Base-by-base conservation (phyloP, 1,140 invertebrate genomes). In the Drosophila pandora region DNA sequence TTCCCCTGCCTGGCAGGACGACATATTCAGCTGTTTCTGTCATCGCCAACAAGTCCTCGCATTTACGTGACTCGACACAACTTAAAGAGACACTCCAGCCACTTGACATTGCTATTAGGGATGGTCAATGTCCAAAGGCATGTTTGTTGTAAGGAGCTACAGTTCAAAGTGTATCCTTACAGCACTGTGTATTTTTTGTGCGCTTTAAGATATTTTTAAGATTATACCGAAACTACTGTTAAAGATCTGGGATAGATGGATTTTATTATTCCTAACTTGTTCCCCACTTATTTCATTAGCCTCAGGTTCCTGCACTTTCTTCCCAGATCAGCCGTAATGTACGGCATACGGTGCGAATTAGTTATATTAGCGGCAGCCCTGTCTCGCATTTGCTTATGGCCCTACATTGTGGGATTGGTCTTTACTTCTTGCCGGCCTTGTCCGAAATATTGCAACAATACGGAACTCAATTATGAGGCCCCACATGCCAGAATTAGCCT, bases 291-390 rank as follows among this genome's bases (percentile, higher is more conserved):
- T 12, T 37, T 37, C 34, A 28, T 12, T 37, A 37, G 10, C 10
- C 12, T 12, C 34, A 37, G 12, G 34, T 3, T 37, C 10, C 32
- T 21, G 10, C 39, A 28, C 2, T 22, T n/a, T 17, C 34, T 41
- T n/a, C 13, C 22, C 13, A 68, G 48, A 68, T 39, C 30, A 56
- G 52, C 39, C 48, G 17, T 75, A 75, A 65, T 75, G 47, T 10
- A 25, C 28, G 70, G 53, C 71, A 75, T 75, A 75, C 71, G 71
- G 71, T 65, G 71, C 71, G 71, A 65, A 75, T 75, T 75, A 75
- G 71, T 75, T 58, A 65, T 70, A 75, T 75, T 75, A 70, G 71
- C 34, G 30, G 13, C 8, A 21, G n/a, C 25, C 25, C 58, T 39
- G 43, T 49, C 45, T 59, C 45, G 49, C 34, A 64, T 64, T 67